phyloP scores from a whole-genome alignment of 2,797 vertebrate species.

The Bryconaethiops microstoma region DNA sequence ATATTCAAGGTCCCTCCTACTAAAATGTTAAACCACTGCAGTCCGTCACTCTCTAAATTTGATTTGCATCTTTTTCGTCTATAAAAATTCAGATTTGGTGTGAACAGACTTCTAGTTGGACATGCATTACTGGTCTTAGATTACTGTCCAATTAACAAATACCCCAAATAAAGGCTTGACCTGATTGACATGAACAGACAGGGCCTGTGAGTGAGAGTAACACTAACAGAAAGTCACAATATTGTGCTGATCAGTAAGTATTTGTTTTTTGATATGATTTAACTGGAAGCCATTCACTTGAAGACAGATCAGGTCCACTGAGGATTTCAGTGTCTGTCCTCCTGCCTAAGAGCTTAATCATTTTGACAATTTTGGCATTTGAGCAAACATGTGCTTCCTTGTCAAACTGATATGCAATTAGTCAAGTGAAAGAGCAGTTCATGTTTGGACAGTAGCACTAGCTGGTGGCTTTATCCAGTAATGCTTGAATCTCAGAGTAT shows the following conservation, averaged over 20 bases:
- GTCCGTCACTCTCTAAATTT: too few relatives aligned
- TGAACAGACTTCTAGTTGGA: too few relatives aligned
- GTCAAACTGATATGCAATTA: not conserved
- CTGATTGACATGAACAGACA: not conserved
- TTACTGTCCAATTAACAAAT: not conserved
- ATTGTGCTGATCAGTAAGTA: not conserved
- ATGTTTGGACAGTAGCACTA: conserved; percentile 42
- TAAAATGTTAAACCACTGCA: too few relatives aligned
- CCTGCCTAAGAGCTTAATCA: not conserved
- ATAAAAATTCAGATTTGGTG: too few relatives aligned
- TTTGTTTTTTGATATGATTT: not conserved
- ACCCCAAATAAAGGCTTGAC: not conserved
- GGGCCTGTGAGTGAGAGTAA: not conserved
- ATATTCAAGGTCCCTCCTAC: too few relatives aligned
- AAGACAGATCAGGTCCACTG: not conserved
- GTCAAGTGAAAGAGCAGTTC: not conserved
- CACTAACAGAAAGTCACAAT: not conserved
- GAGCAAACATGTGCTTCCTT: not conserved
- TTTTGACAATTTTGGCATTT: conserved; percentile 3
- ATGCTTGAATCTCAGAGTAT: conserved; percentile 24
- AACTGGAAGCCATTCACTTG: not conserved
- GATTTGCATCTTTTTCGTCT: too few relatives aligned
- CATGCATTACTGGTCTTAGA: too few relatives aligned
- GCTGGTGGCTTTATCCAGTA: conserved; percentile 51
- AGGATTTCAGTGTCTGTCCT: not conserved